phyloP scores from a whole-genome alignment of 2,113 vertebrate species.

The Butorides virescens region DNA sequence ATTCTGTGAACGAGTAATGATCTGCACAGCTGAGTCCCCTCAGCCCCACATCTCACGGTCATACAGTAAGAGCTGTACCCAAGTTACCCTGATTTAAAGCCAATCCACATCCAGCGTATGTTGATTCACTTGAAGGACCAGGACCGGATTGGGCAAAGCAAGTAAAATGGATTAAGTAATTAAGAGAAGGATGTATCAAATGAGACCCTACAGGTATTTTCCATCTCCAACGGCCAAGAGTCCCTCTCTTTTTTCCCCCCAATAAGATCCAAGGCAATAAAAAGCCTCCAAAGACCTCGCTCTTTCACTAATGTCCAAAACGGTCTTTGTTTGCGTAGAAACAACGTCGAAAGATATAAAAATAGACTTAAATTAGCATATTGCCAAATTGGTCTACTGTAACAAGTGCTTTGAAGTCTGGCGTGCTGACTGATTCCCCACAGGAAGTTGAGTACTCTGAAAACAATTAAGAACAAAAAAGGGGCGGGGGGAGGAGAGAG shows the following conservation, averaged over 20 bases:
- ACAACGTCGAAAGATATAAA: slow-evolving; percentile 38
- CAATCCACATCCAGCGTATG: not conserved
- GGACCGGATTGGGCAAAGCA: not conserved
- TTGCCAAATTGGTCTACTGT: slow-evolving; percentile 68
- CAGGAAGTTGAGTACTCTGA: slow-evolving; percentile 60
- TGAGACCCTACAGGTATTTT: slow-evolving; percentile 25
- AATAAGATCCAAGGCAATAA: not conserved
- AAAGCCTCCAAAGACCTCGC: slow-evolving; percentile 5
- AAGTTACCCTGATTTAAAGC: not conserved
- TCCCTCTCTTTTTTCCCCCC: not conserved
- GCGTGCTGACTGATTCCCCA: slow-evolving; percentile 55
- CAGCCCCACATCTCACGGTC: not conserved
- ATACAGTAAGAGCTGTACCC: not conserved
- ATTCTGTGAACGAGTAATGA: not conserved
- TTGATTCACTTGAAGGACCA: not conserved
- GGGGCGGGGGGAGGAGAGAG: slow-evolving; percentile 8
- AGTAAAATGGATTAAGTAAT: not conserved
- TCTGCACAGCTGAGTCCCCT: not conserved
- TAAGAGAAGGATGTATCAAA: not conserved
- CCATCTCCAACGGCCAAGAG: not conserved
- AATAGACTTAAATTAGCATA: slow-evolving; percentile 69
- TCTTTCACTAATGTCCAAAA: slow-evolving; percentile 31
- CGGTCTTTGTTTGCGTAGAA: slow-evolving; percentile 54
- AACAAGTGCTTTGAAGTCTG: slow-evolving; percentile 68
- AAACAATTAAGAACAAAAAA: slow-evolving; percentile 66